Evolutionary conservation across 2,797 vertebrate genomes (phyloP).

Genomic region (Agapornis canus): DNA sequence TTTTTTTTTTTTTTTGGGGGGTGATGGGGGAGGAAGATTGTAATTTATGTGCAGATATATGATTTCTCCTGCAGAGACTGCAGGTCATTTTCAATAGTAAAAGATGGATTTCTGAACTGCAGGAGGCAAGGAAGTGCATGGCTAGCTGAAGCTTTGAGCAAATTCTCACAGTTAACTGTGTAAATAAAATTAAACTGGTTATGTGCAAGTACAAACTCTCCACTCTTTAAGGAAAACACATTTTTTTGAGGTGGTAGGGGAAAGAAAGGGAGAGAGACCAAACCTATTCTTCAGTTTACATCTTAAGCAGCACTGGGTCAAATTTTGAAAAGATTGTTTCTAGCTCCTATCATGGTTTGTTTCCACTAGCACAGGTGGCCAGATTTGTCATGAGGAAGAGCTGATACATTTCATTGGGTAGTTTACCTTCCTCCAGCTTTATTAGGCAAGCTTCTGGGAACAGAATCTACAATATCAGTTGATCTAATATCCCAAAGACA

Average conservation of each 20-base stretch:
- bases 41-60: neutral
- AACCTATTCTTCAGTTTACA: neutral
- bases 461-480: neutral
- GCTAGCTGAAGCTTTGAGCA: neutral
- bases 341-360: neutral
- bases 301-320: neutral
- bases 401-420: neutral
- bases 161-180: neutral
- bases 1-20: no score
- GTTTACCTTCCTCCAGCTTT: neutral
- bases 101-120: neutral
- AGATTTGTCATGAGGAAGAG: neutral
- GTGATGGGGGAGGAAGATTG: neutral
- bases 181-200: neutral
- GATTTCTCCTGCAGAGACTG: neutral
- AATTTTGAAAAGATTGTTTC: neutral
- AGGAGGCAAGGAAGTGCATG: neutral
- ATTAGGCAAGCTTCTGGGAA: neutral
- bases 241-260: neutral
- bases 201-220: neutral
- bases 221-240: neutral
- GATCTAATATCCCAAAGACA: neutral
- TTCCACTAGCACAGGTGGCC: neutral
- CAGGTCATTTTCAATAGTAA: neutral
- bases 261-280: neutral